Percentiles rank a stretch among this genome's conserved stretches.
Conservation (phyloP, 2,888 invertebrate species). For the Ptychoptera albimana region DNA sequence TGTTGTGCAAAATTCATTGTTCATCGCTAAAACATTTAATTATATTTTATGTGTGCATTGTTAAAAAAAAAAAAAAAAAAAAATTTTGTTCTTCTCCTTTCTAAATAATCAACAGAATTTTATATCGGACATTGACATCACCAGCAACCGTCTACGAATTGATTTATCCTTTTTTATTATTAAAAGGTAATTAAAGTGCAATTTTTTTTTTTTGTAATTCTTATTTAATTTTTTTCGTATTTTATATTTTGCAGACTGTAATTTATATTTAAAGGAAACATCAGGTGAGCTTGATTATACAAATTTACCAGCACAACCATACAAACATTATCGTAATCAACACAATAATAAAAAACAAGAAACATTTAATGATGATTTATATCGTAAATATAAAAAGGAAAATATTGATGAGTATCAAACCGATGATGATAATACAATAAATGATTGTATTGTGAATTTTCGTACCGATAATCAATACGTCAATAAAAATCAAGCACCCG, state of each 20-base stretch:
- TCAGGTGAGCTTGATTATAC: slow-evolving; percentile 20
- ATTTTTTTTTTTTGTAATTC: neutral
- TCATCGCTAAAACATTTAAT: too few species aligned
- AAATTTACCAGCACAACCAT: slow-evolving; percentile 14
- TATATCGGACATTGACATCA: slow-evolving; percentile 5
- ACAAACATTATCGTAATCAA: too few species aligned
- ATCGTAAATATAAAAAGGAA: too few species aligned
- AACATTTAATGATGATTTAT: too few species aligned
- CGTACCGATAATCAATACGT: slow-evolving; percentile 13
- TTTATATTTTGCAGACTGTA: slow-evolving; percentile 19
- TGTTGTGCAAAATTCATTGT: too few species aligned
- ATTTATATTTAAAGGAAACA: slow-evolving; percentile 18
- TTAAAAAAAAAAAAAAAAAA: too few species aligned
- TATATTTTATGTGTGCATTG: too few species aligned
- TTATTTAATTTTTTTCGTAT: neutral
- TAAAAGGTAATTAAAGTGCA: slow-evolving; percentile 1
- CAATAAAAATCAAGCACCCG: slow-evolving; percentile 18
- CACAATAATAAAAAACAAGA: too few species aligned
- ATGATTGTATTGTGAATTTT: slow-evolving; percentile 21
- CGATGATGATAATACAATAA: neutral
- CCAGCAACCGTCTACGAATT: slow-evolving; percentile 4
- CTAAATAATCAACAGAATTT: slow-evolving; percentile 5
- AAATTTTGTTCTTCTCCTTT: neutral
- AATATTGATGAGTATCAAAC: too few species aligned
- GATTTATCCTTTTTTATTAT: slow-evolving; percentile 3